Conservation (phyloP, 2,888 invertebrate genomes). For the Mythimna loreyi region DNA sequence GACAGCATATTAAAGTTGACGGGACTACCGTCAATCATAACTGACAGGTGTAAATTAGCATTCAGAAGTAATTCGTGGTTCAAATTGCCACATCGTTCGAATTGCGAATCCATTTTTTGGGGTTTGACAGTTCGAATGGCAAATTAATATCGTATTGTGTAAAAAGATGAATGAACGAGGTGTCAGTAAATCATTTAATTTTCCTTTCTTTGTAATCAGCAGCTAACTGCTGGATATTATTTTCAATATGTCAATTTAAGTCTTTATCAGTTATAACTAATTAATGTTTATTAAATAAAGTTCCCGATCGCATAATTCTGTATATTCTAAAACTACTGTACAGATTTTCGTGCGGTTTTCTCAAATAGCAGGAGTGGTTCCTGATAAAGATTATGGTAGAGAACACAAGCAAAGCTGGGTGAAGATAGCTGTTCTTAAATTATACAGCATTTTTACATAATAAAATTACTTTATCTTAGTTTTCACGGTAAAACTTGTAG, state of each 20-base stretch:
- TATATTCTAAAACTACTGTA: too few species aligned
- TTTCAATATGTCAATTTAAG: neutral
- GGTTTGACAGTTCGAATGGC: constrained; percentile 33
- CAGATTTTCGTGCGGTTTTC: too few species aligned
- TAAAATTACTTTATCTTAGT: neutral
- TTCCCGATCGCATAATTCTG: too few species aligned
- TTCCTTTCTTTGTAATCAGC: neutral
- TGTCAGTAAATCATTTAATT: constrained; percentile 1
- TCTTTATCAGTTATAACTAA: too few species aligned
- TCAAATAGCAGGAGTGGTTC: too few species aligned
- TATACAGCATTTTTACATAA: too few species aligned
- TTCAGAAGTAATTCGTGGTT: constrained; percentile 47
- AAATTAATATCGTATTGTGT: constrained; percentile 31
- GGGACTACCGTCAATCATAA: constrained; percentile 63
- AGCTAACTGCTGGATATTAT: neutral
- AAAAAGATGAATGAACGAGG: constrained; percentile 15
- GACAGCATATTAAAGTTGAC: constrained; percentile 66
- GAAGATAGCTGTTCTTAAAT: too few species aligned
- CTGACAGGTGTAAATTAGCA: constrained; percentile 62
- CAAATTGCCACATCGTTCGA: constrained; percentile 32
- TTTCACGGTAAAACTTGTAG: neutral
- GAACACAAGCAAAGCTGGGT: too few species aligned
- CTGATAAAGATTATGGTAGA: too few species aligned
- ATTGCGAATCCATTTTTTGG: constrained; percentile 33
- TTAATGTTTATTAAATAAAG: too few species aligned